Conservation (phyloP, 1,140 invertebrate genomes). For the Lepidurus arcticus region DNA sequence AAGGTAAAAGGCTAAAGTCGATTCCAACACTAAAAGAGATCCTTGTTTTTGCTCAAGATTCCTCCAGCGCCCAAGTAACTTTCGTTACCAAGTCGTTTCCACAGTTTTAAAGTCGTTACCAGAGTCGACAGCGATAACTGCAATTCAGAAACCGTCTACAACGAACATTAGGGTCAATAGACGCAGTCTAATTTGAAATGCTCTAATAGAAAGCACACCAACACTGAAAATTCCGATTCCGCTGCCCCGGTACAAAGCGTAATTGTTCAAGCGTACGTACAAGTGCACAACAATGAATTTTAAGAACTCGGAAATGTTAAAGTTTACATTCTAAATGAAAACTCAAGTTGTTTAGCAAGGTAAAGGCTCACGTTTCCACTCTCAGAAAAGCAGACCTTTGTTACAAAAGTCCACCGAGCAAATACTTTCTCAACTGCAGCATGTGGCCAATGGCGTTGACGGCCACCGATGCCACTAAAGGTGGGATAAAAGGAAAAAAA, state of each 20-base stretch:
- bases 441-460: slow-evolving; percentile 1
- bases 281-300: too few relatives aligned
- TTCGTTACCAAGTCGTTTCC: too few relatives aligned
- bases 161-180: too few relatives aligned
- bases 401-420: not conserved
- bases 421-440: slow-evolving; percentile 6
- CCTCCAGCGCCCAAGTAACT: not conserved
- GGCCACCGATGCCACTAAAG: not conserved
- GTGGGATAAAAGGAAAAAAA: not conserved
- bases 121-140: not conserved
- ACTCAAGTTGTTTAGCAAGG: not conserved
- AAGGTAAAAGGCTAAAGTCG: not conserved
- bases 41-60: not conserved
- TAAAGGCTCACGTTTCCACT: not conserved
- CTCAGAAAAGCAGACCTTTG: not conserved
- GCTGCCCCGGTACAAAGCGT: too few relatives aligned
- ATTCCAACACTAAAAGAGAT: not conserved
- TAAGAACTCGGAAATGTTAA: too few relatives aligned
- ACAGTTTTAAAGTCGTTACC: not conserved
- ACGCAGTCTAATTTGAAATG: too few relatives aligned
- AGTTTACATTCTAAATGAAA: not conserved
- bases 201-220: too few relatives aligned
- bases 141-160: not conserved
- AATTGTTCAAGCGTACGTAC: too few relatives aligned
- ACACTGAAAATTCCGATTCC: too few relatives aligned